Evolutionary conservation across 2,113 vertebrate species (phyloP), one percentile per base, ranked within the genome.

Genomic region (Chaenogobius annularis): DNA sequence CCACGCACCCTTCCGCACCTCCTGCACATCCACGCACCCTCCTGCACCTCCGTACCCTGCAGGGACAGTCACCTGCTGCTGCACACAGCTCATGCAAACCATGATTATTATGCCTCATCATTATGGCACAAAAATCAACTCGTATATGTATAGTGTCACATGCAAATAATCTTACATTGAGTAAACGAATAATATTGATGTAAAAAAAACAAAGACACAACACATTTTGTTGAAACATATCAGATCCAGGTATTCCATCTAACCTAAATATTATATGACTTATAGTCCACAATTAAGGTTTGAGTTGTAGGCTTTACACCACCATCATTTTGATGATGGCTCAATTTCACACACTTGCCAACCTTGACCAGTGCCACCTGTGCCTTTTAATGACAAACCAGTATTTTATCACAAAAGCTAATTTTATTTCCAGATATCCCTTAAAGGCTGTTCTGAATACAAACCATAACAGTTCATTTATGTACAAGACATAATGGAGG

Each of bases 401-500:
- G 61, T 73, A 74, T 83, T 79, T 72, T 75, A 64, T 82, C 74
- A 83, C 81, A 87, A 82, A 86, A 85, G 83, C 77, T 58, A 58
- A 79, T 76, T 85, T 83, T 71, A 82, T 80, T 78, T 82, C 82
- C 44, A 83, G 10, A 67, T 73, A 81, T 69, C 74, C 70, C 56
- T 78, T 72, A 67, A 72, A 85, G 69, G 63, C 13, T 1, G 37
- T 74, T 74, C 80, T 80, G 71, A 37, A 81, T 88, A 89, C 83
- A 89, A 88, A 90, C 74, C 67, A 59, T 50, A 79, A 84, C 78
- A 68, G 61, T 69, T 78, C 43, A 76, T 79, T 73, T 80, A 85
- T 85, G 75, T 85, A 84, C 83, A 90, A 71, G 71, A 83, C 65
- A 83, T 74, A 70, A 76, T 80, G 79, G 85, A 88, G 87, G 82